Evolutionary conservation across 2,888 invertebrate species (phyloP), one percentile per base, ranked within the genome.

Genomic region (Atherix ibis): DNA sequence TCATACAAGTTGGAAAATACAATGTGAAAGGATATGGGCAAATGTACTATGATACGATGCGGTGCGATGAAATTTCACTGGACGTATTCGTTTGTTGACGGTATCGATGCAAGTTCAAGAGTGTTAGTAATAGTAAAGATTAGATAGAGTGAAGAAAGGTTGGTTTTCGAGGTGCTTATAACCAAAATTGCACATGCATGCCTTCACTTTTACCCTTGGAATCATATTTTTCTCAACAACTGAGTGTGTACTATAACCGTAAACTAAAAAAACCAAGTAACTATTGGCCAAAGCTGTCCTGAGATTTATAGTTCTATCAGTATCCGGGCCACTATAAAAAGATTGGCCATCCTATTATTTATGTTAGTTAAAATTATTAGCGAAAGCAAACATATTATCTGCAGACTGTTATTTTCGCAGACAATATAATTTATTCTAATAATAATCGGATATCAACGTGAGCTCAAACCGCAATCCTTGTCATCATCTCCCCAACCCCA

Each of bases 231-330:
- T n/a, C n/a, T n/a, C n/a, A n/a, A n/a, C n/a, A n/a, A n/a, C n/a
- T n/a, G n/a, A n/a, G n/a, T n/a, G n/a, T n/a, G n/a, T n/a, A n/a
- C n/a, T n/a, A 4, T n/a, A 29, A 16, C 27, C 34, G 32, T 38
- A 35, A 38, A 38, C 31, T 31, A 34, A 36, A 34, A 31, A 31
- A 17, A 18, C 24, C 18, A 27, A 27, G 27, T 19, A 35, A 39
- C 36, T 34, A 37, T 39, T 34, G 36, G 32, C 36, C 18, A 32
- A 36, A 34, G 36, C 34, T 31, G 32, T 19, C 16, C 28, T 24
- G 34, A 34, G 34, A 39, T 39, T 39, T 39, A 39, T 39, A 31
- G 36, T 31, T 34, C 34, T 39, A 36, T 37, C 39, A 36, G 39
- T 39, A n/a, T 39, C 39, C 39, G 36, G 34, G 17, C 32, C 32